Evolutionary conservation across 2,888 invertebrate species (phyloP).

Genomic region (Syritta pipiens): DNA sequence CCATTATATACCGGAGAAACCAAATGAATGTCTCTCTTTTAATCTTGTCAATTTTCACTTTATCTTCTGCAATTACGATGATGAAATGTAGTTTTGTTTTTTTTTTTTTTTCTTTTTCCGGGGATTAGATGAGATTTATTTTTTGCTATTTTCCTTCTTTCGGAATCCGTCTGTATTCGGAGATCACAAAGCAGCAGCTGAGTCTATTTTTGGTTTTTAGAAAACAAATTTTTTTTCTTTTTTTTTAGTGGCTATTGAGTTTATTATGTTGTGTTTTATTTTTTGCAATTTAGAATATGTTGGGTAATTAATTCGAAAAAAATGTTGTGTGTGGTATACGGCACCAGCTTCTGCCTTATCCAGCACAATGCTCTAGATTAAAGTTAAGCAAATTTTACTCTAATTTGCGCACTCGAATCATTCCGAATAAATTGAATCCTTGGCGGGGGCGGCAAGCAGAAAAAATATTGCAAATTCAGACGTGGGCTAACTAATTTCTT

Average conservation of each 20-base stretch:
- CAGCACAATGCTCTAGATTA: constrained; percentile 45
- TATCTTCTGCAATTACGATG: not conserved
- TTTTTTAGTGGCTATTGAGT: not conserved
- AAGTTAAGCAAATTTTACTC: constrained; percentile 31
- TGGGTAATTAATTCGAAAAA: not conserved
- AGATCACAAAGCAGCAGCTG: not conserved
- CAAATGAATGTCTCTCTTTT: constrained; percentile 40
- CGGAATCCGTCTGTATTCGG: not conserved
- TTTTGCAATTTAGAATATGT: constrained; percentile 2
- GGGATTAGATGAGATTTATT: not conserved
- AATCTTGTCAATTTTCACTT: constrained; percentile 25
- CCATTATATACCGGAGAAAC: constrained; percentile 57
- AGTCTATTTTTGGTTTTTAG: constrained; percentile 1
- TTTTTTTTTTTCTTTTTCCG: not conserved
- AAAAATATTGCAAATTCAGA: constrained; percentile 6
- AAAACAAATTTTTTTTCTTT: not conserved
- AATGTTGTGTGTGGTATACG: constrained; percentile 43
- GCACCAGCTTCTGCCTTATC: constrained; percentile 52
- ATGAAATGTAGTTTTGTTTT: not conserved
- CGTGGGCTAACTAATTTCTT: not conserved
- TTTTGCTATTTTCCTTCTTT: not conserved
- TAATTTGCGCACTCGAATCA: constrained; percentile 60
- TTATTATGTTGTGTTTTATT: not conserved
- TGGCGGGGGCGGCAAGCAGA: not conserved
- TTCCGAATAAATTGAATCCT: constrained; percentile 49